Evolutionary conservation across 1,140 invertebrate species (phyloP).

Genomic region (Halesus radiatus): DNA sequence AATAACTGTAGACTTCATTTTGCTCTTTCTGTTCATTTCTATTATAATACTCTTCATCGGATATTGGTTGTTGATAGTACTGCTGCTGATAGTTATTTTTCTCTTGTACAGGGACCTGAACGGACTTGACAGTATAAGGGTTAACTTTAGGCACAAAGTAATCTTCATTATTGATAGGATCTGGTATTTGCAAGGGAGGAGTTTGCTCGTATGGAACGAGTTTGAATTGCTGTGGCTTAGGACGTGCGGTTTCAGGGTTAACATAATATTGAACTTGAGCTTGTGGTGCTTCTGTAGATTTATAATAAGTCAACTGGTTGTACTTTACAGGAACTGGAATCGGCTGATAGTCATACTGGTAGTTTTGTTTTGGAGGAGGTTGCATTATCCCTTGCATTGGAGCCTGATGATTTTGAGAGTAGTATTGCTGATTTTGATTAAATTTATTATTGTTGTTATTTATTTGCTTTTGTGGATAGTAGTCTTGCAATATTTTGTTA

Average conservation of each 20-base stretch:
- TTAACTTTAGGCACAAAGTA: slow-evolving; percentile 46
- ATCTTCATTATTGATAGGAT: slow-evolving; percentile 43
- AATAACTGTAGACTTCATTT: slow-evolving; percentile 35
- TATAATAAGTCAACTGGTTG: slow-evolving; percentile 62
- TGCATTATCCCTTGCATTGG: slow-evolving; percentile 48
- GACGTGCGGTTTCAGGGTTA: slow-evolving; percentile 18
- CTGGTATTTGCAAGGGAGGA: slow-evolving; percentile 62
- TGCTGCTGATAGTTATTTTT: slow-evolving; percentile 4
- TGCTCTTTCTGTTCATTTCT: slow-evolving; percentile 29
- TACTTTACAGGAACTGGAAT: slow-evolving; percentile 50
- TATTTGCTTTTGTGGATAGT: slow-evolving; percentile 33
- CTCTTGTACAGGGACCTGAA: slow-evolving; percentile 53
- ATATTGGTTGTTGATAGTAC: slow-evolving; percentile 18
- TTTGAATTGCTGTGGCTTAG: slow-evolving; percentile 65
- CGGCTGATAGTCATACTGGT: slow-evolving; percentile 41
- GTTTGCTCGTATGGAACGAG: slow-evolving; percentile 69
- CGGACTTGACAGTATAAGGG: slow-evolving; percentile 55
- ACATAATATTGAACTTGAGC: slow-evolving; percentile 35
- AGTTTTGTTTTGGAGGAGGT: slow-evolving; percentile 41
- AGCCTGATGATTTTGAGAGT: slow-evolving; percentile 3
- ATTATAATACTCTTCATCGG: slow-evolving; percentile 16
- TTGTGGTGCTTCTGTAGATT: slow-evolving; percentile 59
- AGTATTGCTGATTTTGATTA: slow-evolving; percentile 20
- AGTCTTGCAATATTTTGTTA: slow-evolving; percentile 62
- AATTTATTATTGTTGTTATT: slow-evolving; percentile 35